phyloP scores from a whole-genome alignment of 2,113 vertebrate species.

The Neoarius graeffei region DNA sequence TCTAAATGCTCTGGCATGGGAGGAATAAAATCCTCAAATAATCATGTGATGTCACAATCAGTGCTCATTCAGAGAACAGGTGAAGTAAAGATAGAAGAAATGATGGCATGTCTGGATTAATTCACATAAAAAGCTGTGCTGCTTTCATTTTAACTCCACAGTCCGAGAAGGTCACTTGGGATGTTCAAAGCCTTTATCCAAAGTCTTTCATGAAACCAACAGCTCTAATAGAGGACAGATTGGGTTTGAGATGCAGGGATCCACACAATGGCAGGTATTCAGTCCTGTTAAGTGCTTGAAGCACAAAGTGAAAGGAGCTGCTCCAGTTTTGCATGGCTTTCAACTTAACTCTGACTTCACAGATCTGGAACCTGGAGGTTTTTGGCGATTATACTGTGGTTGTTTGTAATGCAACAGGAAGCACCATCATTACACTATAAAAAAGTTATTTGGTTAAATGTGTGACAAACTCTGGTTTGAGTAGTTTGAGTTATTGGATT shows the following conservation, averaged over 20 bases:
- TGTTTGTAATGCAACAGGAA: not conserved
- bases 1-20: not conserved
- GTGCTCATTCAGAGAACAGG: not conserved
- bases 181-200: not conserved
- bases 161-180: conserved; percentile 6
- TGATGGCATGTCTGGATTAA: not conserved
- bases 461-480: not conserved
- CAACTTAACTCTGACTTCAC: not conserved
- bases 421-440: not conserved
- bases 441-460: not conserved
- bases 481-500: not conserved
- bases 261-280: conserved; percentile 36
- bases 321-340: not conserved
- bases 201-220: not conserved
- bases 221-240: conserved; percentile 13
- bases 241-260: not conserved
- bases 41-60: conserved; percentile 9
- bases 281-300: conserved; percentile 6
- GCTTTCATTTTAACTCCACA: not conserved
- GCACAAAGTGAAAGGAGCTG: not conserved
- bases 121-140: not conserved
- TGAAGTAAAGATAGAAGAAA: not conserved
- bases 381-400: not conserved
- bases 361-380: not conserved
- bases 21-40: conserved; percentile 1